Evolutionary conservation across 2,113 vertebrate genomes (phyloP), one percentile per base, ranked within the genome.

Genomic region (Cyprinodon tularosa): DNA sequence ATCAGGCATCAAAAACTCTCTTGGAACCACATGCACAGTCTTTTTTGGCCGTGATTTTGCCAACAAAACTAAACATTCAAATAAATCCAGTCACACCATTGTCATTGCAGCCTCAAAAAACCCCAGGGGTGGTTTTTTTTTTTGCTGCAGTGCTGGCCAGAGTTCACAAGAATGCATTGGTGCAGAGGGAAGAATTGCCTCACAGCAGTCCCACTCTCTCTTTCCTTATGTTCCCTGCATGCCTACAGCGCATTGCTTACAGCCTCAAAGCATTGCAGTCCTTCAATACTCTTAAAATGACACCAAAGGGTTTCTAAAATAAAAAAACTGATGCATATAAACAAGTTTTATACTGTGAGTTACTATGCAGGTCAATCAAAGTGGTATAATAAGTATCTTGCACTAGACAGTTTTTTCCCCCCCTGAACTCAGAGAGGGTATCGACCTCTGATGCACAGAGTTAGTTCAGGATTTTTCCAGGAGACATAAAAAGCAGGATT

Each of bases 101-200:
- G 22, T 61, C 70, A 20, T 2, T 71, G 77, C 69, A 13, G 62
- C 15, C 50, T 78, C 63, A 45, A 15, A 36, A 71, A 61, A 66
- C 57, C 62, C 67, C 61, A 61, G 22, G 38, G 72, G 61, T 63
- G 57, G 75, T 83, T 72, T 42, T 63, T 79, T 57, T 48, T 42
- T 76, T 67, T 71, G 59, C 76, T 45, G 71, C 85, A 80, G 77
- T 74, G 70, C 71, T 78, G 65, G 65, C 72, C 29, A 1, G 17
- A 6, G 62, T 70, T 84, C 42, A n/a, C 68, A 57, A 42, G 4
- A 71, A 68, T 71, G 63, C 62, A 50, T 11, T 77, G 78, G 75
- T 68, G 74, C 86, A 88, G 81, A 47, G 74, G 68, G 62, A 71
- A 76, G 78, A 68, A 83, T 84, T 76, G 80, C 66, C 38, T 77